Conservation (phyloP, 2,113 vertebrate species). For the Carassius auratus region DNA sequence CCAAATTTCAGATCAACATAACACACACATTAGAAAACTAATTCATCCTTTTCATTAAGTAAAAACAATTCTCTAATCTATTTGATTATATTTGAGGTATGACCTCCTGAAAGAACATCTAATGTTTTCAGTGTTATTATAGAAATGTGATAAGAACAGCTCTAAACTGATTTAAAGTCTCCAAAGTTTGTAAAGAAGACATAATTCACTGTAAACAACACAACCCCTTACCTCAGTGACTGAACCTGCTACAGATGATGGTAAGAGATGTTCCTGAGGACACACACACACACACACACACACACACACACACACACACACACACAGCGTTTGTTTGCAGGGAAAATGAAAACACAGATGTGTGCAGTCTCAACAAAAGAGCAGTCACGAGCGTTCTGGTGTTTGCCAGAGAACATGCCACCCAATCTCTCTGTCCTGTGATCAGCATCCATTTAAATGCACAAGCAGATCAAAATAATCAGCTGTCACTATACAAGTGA, state of each 20-base stretch:
- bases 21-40: neutral
- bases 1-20: neutral
- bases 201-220: neutral
- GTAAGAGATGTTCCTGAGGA: neutral
- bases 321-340: neutral
- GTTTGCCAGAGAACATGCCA: too few species aligned
- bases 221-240: neutral
- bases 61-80: neutral
- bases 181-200: neutral
- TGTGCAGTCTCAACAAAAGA: constrained; percentile 9
- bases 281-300: neutral
- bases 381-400: constrained; percentile 55
- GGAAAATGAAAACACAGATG: constrained; percentile 18
- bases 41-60: neutral
- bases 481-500: neutral
- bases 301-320: neutral
- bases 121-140: neutral
- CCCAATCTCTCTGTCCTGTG: neutral
- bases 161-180: neutral
- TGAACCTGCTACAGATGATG: neutral
- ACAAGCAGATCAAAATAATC: neutral
- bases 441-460: neutral
- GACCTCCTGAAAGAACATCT: neutral
- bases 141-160: neutral
- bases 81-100: neutral